phyloP scores from a whole-genome alignment of 2,888 invertebrate species.

The Lasiommata megera region DNA sequence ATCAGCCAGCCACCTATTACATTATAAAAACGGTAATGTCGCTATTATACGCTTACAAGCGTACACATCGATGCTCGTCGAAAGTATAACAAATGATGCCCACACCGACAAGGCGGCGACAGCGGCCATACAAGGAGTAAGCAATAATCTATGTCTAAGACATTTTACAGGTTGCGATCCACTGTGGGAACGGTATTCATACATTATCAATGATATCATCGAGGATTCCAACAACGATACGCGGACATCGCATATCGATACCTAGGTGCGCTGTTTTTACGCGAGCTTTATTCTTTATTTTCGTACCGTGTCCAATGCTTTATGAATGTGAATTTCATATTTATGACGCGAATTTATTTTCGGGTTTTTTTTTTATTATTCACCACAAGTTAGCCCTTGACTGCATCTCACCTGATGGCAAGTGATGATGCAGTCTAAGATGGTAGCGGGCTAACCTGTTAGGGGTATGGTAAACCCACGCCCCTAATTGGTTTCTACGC shows the following conservation, averaged over 20 bases:
- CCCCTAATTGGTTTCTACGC: too few relatives aligned
- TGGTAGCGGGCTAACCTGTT: too few relatives aligned
- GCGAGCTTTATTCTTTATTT: not conserved
- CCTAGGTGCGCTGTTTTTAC: conserved; percentile 4
- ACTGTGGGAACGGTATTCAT: conserved; percentile 23
- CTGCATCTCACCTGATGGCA: too few relatives aligned
- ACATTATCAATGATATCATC: conserved; percentile 25
- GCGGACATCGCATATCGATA: not conserved
- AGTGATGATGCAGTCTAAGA: too few relatives aligned
- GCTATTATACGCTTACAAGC: not conserved
- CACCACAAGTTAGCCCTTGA: too few relatives aligned
- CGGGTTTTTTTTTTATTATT: too few relatives aligned
- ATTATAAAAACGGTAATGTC: too few relatives aligned
- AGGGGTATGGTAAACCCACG: too few relatives aligned
- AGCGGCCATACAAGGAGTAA: conserved; percentile 12
- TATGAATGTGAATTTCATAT: not conserved
- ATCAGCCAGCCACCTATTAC: too few relatives aligned
- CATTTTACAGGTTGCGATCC: not conserved
- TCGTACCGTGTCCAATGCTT: not conserved
- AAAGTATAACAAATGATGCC: conserved; percentile 13
- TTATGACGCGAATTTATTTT: not conserved
- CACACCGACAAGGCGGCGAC: conserved; percentile 25
- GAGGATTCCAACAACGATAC: conserved; percentile 21
- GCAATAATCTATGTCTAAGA: conserved; percentile 3
- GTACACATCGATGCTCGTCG: not conserved